Conservation (phyloP, 2,113 vertebrate species). For the Mesoclemmys tuberculata region DNA sequence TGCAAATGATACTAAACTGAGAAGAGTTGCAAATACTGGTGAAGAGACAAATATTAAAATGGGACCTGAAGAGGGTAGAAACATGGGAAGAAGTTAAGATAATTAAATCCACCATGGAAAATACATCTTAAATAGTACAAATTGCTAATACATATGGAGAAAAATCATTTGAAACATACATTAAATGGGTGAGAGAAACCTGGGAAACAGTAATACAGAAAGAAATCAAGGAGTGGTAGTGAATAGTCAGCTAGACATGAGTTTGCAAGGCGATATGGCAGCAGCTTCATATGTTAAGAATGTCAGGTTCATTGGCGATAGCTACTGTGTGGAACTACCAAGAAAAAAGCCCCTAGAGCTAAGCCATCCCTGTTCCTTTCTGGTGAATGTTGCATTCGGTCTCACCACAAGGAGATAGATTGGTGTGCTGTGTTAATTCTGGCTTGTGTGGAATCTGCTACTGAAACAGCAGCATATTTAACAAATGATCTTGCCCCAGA, state of each 20-base stretch:
- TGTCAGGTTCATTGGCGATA: background rate
- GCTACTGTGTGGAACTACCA: background rate
- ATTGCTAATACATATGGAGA: accelerated
- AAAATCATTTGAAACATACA: accelerated
- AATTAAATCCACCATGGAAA: accelerated
- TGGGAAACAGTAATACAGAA: background rate
- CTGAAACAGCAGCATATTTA: background rate
- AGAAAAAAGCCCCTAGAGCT: accelerated
- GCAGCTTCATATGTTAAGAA: background rate
- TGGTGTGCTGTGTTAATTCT: accelerated
- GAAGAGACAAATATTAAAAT: accelerated
- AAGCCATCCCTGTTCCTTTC: accelerated
- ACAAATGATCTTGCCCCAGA: background rate
- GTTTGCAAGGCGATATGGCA: background rate
- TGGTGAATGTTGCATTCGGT: accelerated
- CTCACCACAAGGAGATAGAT: accelerated
- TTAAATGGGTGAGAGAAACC: accelerated
- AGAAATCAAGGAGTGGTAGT: background rate
- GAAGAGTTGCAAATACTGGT: accelerated
- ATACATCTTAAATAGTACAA: accelerated
- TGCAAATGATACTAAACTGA: background rate
- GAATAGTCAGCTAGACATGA: background rate
- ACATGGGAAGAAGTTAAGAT: accelerated
- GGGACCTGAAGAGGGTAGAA: too few species aligned
- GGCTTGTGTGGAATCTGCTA: background rate